Evolutionary conservation across 1,140 invertebrate genomes (phyloP), one percentile per base, ranked within the genome.

Genomic region (Yoshiicerus persimilis): DNA sequence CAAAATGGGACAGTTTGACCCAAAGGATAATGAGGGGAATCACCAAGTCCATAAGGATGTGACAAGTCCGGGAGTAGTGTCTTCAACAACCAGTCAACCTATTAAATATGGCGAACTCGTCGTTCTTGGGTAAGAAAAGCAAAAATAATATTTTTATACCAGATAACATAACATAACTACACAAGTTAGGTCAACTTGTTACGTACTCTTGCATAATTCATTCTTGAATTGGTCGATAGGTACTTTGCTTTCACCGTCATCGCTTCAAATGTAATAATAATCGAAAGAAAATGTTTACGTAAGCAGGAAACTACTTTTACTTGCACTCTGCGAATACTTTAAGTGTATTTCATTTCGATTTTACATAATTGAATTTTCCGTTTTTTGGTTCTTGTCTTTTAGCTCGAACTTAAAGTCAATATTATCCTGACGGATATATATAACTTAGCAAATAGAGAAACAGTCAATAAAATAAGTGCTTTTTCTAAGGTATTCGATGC

Each of bases 41-140:
- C 88, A 89, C 34, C 88, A 87, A n/a, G 89, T 89, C 38, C 89
- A 88, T 64, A 87, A 89, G 23, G 86, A 87, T 87, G 88, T 64
- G 10, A 64, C 87, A 32, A 62, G 56, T 30, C 75, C 75, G 25
- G 47, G 66, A 62, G 86, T 87, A n/a, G 70, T 86, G n/a, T 87
- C 89, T 8, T 34, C 86, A n/a, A 64, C 84, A 20, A 25, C 90
- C n/a, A 64, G 64, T 11, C 95, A 95, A 89, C 94, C 94, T 91
- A 93, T 96, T 91, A 97, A 97, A 94, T 98, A 97, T 94, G 97
- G 97, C 90, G 97, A 98, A 95, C 94, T 98, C 92, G 96, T 98
- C 92, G 97, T 98, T 93, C 95, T 98, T 92, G 97, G 97, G 96
- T 98, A 94, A 95, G 95, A 94, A 38, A 77, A 95, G 95, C 94